Base-by-base conservation (phyloP, 2,113 vertebrate genomes). In the Sorex fumeus region DNA sequence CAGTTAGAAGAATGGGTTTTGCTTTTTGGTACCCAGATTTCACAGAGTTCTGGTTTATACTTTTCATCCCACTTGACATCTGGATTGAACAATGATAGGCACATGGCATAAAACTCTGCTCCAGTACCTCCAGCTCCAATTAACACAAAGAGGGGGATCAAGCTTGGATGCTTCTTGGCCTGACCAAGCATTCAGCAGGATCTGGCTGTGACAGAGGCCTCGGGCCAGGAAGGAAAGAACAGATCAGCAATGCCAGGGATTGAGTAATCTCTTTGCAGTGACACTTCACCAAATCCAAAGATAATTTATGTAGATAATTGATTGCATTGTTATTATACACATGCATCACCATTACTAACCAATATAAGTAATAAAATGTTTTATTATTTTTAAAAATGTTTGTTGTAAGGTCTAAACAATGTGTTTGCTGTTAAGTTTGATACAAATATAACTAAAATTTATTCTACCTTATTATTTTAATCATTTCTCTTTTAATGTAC, bases 401-500 rank as follows among this genome's bases (percentile, higher is more conserved):
- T 78, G 90, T 18, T 34, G 2, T 71, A 87, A 45, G 0, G 60
- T 82, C 36, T 85, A 66, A 90, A 28, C 15, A 86, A 10, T 87
- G 2, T 9, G 13, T 15, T 66, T 75, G 67, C 32, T 70, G 10
- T 47, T 64, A 71, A 60, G 28, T 75, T 92, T 1, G 64, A 0
- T 3, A 34, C 34, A 21, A 34, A 0, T 64, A 53, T 72, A 45
- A 18, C 16, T 64, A 50, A 47, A 43, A 43, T 60, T 72, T 16
- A 71, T 77, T 81, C 15, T 50, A 45, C 30, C 25, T 64, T 27
- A 86, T 76, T 60, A 43, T 72, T 81, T 79, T n/a, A 82, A 75
- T 90, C 83, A 93, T 34, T 79, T 71, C 57, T 90, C 12, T 6
- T 75, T 53, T 57, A 84, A 90, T 83, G 70, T 87, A 57, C 8